Base-by-base conservation (phyloP, 2,888 invertebrate species). In the Cerastis leucographa region DNA sequence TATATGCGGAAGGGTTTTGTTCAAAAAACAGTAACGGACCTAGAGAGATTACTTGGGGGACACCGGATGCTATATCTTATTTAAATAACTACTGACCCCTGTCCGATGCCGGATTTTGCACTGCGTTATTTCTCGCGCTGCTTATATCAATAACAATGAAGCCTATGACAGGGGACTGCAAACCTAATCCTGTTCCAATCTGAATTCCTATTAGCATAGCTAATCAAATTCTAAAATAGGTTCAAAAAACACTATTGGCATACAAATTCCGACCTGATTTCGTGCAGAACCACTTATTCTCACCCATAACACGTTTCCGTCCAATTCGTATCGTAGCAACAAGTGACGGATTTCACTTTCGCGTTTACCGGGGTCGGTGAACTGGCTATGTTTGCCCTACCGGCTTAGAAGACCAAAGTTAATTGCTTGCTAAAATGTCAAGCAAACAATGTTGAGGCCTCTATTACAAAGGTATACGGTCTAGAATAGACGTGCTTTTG, bases 271-370 rank as follows among this genome's bases (percentile, higher is more conserved):
- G 86, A 88, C 91, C 89, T 87, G 83, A 89, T 90, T 90, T 80
- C 74, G 77, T 66, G 75, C 49, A 80, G 64, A 80, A 78, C 83
- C 73, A 84, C 88, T 90, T 88, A 91, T 92, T 90, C 88, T 70
- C 54, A 93, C 76, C 88, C 91, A 79, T 82, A 73, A 73, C 91
- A 92, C 92, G 92, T 92, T 92, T 91, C 89, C 90, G 90, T 88
- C 87, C 87, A 89, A 88, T 87, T 91, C 88, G 89, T 91, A 90
- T 91, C 83, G 88, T 91, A 91, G 92, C 94, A 94, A 94, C 93
- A 94, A 94, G 94, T 94, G 94, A 94, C 90, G 91, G 93, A 93
- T 94, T 94, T 94, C 94, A 94, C 94, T 95, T 94, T 94, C 94
- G 91, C 91, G 89, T 91, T 89, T 89, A 81, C 88, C 80, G 89